These are phyloP conservation scores for Plebejus melissa DNA, from an alignment of 2,888 invertebrate genomes.

Conservation along the genomic window DNA sequence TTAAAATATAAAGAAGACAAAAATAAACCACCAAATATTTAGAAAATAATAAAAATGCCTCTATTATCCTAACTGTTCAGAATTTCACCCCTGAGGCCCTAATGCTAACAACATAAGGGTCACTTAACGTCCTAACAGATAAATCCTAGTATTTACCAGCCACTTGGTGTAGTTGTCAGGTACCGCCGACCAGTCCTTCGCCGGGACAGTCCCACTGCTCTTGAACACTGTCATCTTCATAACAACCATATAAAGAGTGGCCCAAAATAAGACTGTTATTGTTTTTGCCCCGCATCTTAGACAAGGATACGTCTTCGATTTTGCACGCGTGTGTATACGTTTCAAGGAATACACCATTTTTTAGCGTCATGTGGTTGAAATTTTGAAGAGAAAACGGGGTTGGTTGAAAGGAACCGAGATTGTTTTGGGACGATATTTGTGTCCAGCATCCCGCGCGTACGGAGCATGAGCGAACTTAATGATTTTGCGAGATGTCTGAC, in stretches of 20 bases:
- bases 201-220: conserved; percentile 53
- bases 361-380: conserved; percentile 55
- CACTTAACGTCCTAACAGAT: neutral
- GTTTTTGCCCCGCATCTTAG: conserved; percentile 71
- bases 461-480: conserved; percentile 73
- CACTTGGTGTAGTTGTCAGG: conserved; percentile 73
- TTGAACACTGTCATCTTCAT: conserved; percentile 75
- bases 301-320: conserved; percentile 58
- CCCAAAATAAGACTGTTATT: conserved; percentile 70
- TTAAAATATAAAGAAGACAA: neutral
- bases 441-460: conserved; percentile 61
- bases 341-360: conserved; percentile 60
- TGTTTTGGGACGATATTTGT: conserved; percentile 2
- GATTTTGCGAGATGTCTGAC: conserved; percentile 55
- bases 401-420: neutral
- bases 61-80: neutral
- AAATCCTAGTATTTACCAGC: conserved; percentile 46
- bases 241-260: conserved; percentile 64
- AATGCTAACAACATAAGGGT: neutral
- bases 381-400: neutral
- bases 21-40: neutral
- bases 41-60: neutral
- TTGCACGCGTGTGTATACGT: conserved; percentile 56
- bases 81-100: neutral
- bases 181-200: conserved; percentile 60